These are phyloP conservation scores for Prosapia bicincta DNA, from an alignment of 2,888 invertebrate genomes.

Conservation along the genomic window DNA sequence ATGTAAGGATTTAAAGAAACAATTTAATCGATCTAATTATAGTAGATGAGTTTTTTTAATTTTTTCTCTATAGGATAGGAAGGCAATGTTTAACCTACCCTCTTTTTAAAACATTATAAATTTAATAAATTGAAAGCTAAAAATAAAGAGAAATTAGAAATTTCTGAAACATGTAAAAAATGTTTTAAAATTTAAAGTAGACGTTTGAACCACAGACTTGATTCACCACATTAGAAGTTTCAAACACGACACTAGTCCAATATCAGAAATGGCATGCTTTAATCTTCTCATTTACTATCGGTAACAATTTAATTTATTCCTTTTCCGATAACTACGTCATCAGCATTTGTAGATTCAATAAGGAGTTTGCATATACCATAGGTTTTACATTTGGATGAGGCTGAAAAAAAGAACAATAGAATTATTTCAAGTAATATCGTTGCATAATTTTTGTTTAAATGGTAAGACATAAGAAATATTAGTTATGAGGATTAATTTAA, in stretches of 20 bases:
- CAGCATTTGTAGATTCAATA: slow-evolving; percentile 43
- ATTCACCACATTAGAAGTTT: background rate
- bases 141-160: background rate
- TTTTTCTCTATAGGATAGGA: background rate
- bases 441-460: no score
- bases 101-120: background rate
- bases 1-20: no score
- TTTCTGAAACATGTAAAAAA: background rate
- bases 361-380: slow-evolving; percentile 92
- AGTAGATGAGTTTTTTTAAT: no score
- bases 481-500: background rate
- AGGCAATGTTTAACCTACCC: background rate
- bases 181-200: background rate
- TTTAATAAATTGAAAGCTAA: background rate
- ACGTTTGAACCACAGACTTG: background rate
- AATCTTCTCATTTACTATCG: slow-evolving; percentile 9
- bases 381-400: slow-evolving; percentile 96
- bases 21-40: no score
- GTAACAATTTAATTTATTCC: slow-evolving; percentile 15
- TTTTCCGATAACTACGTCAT: slow-evolving; percentile 15
- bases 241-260: background rate
- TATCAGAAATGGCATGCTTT: background rate
- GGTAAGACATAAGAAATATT: no score
- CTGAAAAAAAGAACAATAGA: slow-evolving; percentile 56
- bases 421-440: slow-evolving; percentile 23